A percentile compares a stretch with the other conserved stretches of the same genome.
These are phyloP conservation scores for Drosophila tani DNA, from an alignment of 1,140 invertebrate species.

Conservation along the genomic window DNA sequence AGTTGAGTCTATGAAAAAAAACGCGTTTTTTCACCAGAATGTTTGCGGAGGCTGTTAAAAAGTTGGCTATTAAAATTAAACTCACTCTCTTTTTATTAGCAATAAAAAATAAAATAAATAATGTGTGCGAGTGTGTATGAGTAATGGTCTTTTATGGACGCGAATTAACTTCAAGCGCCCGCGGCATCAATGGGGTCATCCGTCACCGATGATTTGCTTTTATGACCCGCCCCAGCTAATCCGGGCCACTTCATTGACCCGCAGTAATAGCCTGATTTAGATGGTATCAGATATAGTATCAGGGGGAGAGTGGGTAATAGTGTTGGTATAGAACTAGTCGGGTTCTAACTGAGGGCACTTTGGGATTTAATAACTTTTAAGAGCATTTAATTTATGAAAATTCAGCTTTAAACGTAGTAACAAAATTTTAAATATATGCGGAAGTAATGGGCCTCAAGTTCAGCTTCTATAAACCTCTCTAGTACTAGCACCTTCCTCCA, in stretches of 20 bases:
- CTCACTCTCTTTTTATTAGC: conserved; percentile 53
- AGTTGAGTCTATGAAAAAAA: conserved; percentile 43
- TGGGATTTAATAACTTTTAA: not conserved
- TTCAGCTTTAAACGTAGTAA: not conserved
- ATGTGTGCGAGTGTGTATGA: conserved; percentile 15
- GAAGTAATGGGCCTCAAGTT: not conserved
- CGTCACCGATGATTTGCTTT: conserved; percentile 32
- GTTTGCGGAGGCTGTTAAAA: conserved; percentile 32
- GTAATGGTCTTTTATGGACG: conserved; percentile 49
- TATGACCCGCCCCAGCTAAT: conserved; percentile 22
- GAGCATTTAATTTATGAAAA: not conserved
- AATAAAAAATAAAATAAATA: conserved; percentile 31
- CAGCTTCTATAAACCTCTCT: too few species aligned
- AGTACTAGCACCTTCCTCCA: not conserved
- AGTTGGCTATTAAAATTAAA: conserved; percentile 52
- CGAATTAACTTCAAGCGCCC: conserved; percentile 57
- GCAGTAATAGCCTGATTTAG: not conserved
- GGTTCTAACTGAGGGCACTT: too few species aligned
- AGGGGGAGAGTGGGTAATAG: not conserved
- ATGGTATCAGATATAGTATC: too few species aligned
- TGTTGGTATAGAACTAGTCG: not conserved
- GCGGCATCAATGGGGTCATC: conserved; percentile 20
- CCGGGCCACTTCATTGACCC: not conserved
- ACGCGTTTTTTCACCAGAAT: conserved; percentile 5
- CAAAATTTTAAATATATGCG: not conserved